Base-by-base conservation (phyloP, 2,888 invertebrate genomes). In the Napeogenes sylphis region DNA sequence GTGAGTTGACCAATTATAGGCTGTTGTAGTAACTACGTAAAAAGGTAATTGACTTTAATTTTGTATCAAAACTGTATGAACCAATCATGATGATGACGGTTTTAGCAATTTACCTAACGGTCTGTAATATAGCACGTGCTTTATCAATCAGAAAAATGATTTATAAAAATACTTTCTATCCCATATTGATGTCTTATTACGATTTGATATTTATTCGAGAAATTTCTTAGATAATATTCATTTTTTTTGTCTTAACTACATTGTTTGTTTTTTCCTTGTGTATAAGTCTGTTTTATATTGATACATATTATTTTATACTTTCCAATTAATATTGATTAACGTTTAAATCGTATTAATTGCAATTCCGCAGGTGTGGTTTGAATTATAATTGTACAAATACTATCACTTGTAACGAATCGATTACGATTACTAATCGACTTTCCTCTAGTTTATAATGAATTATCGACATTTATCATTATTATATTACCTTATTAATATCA, bases 401-500 rank as follows among this genome's bases (percentile, higher is more conserved):
- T 47, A 35, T 45, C 30, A n/a, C 46, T 56, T 42, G 5, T 58
- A 51, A 61, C 53, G 21, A 64, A 64, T 59, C 30, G 51, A 47
- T 58, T 58, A 51, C 61, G 30, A 45, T 59, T 59, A 38, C 45
- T 55, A 58, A 64, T 64, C 56, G 51, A 61, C 58, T 64, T 64
- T 61, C 61, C 58, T 46, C 53, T 51, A 53, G 30, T 47, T 51
- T 33, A 54, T 55, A 61, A 57, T 58, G 60, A 55, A 42, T 33
- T 61, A 58, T 63, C 21, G 58, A 46, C 21, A 62, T 60, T 45
- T 51, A 35, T 51, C 46, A 45, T 54, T 61, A 45, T 30, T 33
- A 58, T 46, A 62, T 58, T 55, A 62, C 13, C 67, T 71, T 69
- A 72, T 74, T 73, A 70, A 71, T 75, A 74, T 75, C 68, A 66